Percentiles rank a stretch among this genome's conserved stretches.
Evolutionary conservation across 2,113 vertebrate species (phyloP).

Genomic region (Microtus montanus): DNA sequence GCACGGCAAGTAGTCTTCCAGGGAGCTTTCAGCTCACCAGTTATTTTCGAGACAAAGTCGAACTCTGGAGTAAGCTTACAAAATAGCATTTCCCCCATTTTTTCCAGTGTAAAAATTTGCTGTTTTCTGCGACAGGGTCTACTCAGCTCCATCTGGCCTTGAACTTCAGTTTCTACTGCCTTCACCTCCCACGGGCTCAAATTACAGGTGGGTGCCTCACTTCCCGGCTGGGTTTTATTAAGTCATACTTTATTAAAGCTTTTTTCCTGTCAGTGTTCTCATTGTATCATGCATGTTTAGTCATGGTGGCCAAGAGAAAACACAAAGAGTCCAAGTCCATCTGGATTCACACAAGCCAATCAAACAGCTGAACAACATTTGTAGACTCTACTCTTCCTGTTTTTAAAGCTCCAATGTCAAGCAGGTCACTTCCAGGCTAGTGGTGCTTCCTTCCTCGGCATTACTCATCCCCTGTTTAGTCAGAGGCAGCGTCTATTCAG

Average conservation of each 20-base stretch:
- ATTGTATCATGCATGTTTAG: constrained; percentile 10
- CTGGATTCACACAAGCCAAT: constrained; percentile 31
- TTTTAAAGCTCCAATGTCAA: constrained; percentile 16
- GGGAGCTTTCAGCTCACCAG: neutral
- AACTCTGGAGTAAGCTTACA: neutral
- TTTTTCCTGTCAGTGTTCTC: neutral
- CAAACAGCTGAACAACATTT: constrained; percentile 40
- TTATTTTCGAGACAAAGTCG: neutral
- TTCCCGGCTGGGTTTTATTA: neutral
- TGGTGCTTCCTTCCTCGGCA: constrained; percentile 38
- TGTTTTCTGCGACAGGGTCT: neutral
- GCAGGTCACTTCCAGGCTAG: constrained; percentile 21
- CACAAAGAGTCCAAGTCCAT: constrained; percentile 27
- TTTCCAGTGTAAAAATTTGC: constrained; percentile 1
- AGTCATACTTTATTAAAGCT: neutral
- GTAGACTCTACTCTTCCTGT: neutral
- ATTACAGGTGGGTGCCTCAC: neutral
- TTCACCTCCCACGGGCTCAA: neutral
- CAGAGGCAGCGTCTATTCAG: no score
- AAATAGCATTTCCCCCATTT: neutral
- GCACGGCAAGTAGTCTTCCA: neutral
- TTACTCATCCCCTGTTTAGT: no score
- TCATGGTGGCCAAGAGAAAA: constrained; percentile 18
- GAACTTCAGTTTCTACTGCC: neutral
- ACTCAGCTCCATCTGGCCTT: neutral